Evolutionary conservation across 2,888 invertebrate genomes (phyloP), one percentile per base, ranked within the genome.

Genomic region (Drosophila putrida): DNA sequence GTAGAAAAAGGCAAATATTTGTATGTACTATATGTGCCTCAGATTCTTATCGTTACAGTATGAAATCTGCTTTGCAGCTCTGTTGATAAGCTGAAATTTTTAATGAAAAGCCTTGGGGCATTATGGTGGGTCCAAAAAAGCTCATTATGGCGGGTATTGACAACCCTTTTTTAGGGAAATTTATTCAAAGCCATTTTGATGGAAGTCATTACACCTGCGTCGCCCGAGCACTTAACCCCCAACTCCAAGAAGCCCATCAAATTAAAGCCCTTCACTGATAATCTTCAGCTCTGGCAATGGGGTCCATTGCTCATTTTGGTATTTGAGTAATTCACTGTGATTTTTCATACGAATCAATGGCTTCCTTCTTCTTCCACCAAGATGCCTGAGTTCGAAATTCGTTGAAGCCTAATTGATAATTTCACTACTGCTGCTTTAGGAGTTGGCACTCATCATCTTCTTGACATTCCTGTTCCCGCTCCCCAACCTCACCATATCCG

Each of bases 301-400:
- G 63, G 49, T 60, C 46, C 63, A 69, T 64, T 68, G 75, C 36
- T 46, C 65, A 66, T 59, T 77, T 71, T 57, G 49, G 70, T 41
- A 49, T 60, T 65, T 86, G 78, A 88, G 71, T 78, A 76, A 88
- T 87, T 83, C 51, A 31, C 77, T 39, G 80, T 76, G 87, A 88
- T 88, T 88, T 88, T 80, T 88, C 78, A 78, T 78, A 78, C 62
- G 75, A 76, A 81, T 85, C 78, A 85, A 74, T 78, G 71, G 59
- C 60, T 63, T 13, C 20, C 44, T 36, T 57, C 46, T 43, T 31
- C 38, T 61, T 36, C 11, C 15, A 6, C 33, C 15, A 31, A 53
- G 39, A 36, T 15, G 38, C 41, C 54, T 54, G 54, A 44, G 44
- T 55, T 25, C 25, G 35, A 57, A 41, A 41, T 49, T 47, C 43